Percentiles rank a stretch among this genome's conserved stretches.
Evolutionary conservation across 2,113 vertebrate genomes (phyloP).

Genomic region (Macrotis lagotis): DNA sequence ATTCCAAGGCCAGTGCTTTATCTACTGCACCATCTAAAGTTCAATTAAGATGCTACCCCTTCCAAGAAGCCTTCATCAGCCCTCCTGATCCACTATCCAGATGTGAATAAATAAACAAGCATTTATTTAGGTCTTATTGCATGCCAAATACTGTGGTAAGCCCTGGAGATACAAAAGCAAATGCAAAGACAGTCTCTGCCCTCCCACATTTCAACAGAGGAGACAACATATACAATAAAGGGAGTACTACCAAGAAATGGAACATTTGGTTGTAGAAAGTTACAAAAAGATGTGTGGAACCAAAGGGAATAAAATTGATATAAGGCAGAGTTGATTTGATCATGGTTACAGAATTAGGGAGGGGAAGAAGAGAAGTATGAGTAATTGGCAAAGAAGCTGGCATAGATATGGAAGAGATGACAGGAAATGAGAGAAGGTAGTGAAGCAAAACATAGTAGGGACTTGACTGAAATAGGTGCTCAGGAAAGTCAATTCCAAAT

Average conservation of each 20-base stretch:
- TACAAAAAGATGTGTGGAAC: neutral
- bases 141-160: neutral
- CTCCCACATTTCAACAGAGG: neutral
- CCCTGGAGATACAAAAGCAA: neutral
- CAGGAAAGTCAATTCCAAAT: neutral
- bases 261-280: neutral
- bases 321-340: neutral
- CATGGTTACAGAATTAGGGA: neutral
- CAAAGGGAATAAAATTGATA: neutral
- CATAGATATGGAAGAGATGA: neutral
- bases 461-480: neutral
- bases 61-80: neutral
- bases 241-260: neutral
- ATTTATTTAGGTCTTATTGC: neutral
- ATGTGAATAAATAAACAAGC: neutral
- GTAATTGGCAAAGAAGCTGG: neutral
- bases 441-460: neutral
- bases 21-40: too few relatives aligned
- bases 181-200: neutral
- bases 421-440: neutral
- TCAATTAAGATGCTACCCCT: neutral
- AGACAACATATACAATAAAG: neutral
- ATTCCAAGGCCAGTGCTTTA: too few relatives aligned
- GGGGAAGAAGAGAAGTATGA: neutral
- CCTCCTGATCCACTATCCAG: neutral